Percentiles rank a stretch among this genome's conserved stretches.
Conservation (phyloP, 2,113 vertebrate species). For the Pangasianodon hypophthalmus region DNA sequence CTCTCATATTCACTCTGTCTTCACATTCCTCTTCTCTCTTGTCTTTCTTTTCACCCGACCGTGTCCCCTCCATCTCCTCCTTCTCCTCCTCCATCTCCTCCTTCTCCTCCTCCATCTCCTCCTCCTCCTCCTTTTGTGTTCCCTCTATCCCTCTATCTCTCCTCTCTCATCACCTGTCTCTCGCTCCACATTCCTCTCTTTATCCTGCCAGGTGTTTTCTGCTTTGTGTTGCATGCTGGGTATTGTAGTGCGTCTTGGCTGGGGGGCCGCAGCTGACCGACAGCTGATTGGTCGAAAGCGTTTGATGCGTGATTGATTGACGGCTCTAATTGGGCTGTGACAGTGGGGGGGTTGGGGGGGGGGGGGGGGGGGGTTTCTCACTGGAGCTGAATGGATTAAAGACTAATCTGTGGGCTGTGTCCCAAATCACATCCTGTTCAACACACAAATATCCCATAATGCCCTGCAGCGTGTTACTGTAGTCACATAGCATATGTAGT, state of each 20-base stretch:
- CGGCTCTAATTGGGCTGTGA: constrained; percentile 7
- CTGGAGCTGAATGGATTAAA: neutral
- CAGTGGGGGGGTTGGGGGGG: neutral
- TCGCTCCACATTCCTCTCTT: constrained; percentile 2
- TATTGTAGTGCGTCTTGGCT: constrained; percentile 33
- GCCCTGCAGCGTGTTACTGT: too few species aligned
- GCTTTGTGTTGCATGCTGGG: constrained; percentile 42
- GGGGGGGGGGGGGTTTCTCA: neutral
- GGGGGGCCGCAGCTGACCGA: constrained; percentile 12
- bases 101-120: too few species aligned
- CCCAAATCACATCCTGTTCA: neutral
- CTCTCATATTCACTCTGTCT: neutral
- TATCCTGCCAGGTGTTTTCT: neutral
- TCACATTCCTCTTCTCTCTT: neutral
- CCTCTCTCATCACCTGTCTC: neutral
- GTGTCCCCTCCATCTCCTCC: too few species aligned
- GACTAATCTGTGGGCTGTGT: neutral
- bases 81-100: neutral
- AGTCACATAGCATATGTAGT: neutral
- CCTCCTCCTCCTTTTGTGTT: constrained; percentile 25
- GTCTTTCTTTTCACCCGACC: too few species aligned
- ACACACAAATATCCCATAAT: neutral
- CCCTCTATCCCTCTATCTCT: constrained; percentile 31
- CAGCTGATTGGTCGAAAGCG: constrained; percentile 10
- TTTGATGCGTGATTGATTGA: constrained; percentile 14